Evolutionary conservation across 53 echinoderm and acorn worm genomes (phyloP).

Genomic region (Actinopyga echinites): DNA sequence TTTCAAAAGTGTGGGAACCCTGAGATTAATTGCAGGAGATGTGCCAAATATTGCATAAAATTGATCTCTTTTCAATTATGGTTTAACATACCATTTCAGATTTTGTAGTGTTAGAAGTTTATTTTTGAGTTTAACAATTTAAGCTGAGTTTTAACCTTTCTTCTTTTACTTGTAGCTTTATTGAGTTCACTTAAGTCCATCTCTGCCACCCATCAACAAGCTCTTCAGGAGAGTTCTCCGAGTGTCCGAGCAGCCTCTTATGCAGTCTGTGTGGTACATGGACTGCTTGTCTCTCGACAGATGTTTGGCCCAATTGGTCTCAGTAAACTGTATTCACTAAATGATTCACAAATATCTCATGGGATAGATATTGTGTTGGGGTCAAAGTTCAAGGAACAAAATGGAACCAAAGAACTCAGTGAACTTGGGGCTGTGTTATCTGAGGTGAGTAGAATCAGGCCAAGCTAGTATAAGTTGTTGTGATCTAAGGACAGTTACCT

Average conservation of each 20-base stretch:
- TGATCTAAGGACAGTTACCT: too few relatives aligned
- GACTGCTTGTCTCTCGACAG: constrained; percentile 77
- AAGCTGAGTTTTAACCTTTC: neutral
- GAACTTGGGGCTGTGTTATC: constrained; percentile 60
- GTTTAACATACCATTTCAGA: too few relatives aligned
- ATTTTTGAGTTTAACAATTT: too few relatives aligned
- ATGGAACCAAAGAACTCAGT: constrained; percentile 43
- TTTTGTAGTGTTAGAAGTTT: too few relatives aligned
- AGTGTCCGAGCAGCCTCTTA: constrained; percentile 58
- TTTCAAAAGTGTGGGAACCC: too few relatives aligned
- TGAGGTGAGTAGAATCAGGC: constrained; percentile 58
- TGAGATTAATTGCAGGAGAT: too few relatives aligned
- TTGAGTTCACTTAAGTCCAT: constrained; percentile 68
- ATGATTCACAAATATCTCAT: constrained; percentile 72
- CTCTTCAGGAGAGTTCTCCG: constrained; percentile 61
- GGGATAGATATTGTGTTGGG: constrained; percentile 75
- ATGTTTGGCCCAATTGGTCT: constrained; percentile 82
- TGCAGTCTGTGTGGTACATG: constrained; percentile 79
- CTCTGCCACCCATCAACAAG: constrained; percentile 46
- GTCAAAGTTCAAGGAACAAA: constrained; percentile 66
- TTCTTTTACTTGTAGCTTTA: constrained; percentile 55
- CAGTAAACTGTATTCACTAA: constrained; percentile 78
- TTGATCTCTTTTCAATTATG: too few relatives aligned
- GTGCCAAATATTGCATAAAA: too few relatives aligned
- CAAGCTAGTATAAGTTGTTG: too few relatives aligned